phyloP scores from a whole-genome alignment of 2,888 invertebrate species.

The Conops quadrifasciatus region DNA sequence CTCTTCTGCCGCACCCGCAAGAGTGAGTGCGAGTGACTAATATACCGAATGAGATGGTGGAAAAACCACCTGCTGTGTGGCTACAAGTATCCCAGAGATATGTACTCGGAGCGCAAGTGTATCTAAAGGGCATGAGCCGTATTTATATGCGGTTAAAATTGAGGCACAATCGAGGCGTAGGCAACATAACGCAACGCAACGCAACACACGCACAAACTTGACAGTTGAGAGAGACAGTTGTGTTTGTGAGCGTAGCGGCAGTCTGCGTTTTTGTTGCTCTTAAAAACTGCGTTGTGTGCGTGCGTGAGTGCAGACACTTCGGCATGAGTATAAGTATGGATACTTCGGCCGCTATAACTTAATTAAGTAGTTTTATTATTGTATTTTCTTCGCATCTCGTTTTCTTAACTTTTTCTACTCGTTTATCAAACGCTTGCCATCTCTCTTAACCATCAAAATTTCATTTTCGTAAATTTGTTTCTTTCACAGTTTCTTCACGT shows the following conservation, averaged over 20 bases:
- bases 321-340: no score
- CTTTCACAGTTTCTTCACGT: conserved; percentile 2
- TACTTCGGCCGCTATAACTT: no score
- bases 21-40: no score
- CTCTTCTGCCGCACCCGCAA: not conserved
- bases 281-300: not conserved
- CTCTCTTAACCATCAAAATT: not conserved
- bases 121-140: not conserved
- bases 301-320: not conserved
- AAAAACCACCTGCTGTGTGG: conserved; percentile 25
- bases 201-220: no score
- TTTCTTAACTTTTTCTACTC: not conserved
- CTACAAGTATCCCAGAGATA: conserved; percentile 14
- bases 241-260: no score
- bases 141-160: not conserved
- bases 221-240: not conserved
- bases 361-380: not conserved
- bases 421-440: not conserved
- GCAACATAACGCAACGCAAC: no score
- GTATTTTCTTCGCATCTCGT: not conserved
- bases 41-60: not conserved
- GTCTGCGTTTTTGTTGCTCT: not conserved
- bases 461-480: not conserved
- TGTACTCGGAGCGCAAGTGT: conserved; percentile 14
- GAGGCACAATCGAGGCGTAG: not conserved